Evolutionary conservation across 2,113 vertebrate genomes (phyloP).

Genomic region (Callospermophilus lateralis): DNA sequence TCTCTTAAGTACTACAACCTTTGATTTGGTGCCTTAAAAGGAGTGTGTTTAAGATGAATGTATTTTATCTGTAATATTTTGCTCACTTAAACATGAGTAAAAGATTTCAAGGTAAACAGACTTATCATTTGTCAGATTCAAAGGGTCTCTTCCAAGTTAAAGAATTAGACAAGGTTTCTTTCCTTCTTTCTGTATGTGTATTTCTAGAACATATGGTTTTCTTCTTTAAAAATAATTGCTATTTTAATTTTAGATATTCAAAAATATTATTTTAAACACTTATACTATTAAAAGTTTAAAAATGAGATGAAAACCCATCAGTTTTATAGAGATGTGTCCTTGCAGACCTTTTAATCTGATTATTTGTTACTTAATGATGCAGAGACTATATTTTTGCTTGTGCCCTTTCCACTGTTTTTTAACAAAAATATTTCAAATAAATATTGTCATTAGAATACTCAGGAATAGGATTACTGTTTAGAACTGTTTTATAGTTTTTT

Average conservation of each 20-base stretch:
- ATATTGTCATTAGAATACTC: not conserved
- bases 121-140: not conserved
- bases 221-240: conserved; percentile 6
- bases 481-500: not conserved
- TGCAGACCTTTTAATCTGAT: not conserved
- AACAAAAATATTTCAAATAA: conserved; percentile 42
- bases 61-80: conserved; percentile 33
- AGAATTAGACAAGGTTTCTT: not conserved
- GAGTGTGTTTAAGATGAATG: not conserved
- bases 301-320: not conserved
- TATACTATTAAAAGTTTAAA: conserved; percentile 54
- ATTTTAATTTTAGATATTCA: not conserved
- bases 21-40: conserved; percentile 19
- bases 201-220: conserved; percentile 8
- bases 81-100: not conserved
- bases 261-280: conserved; percentile 30
- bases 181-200: not conserved
- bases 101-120: not conserved
- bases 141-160: conserved; percentile 20
- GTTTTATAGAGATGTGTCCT: not conserved
- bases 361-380: not conserved
- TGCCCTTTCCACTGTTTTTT: conserved; percentile 29
- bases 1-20: not conserved
- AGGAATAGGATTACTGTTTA: conserved; percentile 40
- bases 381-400: conserved; percentile 25